phyloP scores from a whole-genome alignment of 2,888 invertebrate genomes.

The Pristionchus fissidentatus region DNA sequence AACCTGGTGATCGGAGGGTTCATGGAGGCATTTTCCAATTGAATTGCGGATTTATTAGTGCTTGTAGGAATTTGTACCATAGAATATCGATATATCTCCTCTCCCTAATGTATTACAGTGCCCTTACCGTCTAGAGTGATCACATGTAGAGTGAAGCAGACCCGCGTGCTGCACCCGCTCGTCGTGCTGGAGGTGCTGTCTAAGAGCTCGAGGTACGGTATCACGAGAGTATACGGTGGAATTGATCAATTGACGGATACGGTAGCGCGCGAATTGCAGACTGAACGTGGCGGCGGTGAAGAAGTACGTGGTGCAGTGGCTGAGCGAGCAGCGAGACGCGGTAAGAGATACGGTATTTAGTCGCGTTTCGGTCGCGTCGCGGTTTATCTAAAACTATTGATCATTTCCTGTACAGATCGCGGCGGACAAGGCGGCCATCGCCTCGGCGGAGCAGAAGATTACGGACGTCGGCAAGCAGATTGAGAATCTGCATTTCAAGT shows the following conservation, averaged over 20 bases:
- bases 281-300: conserved; percentile 65
- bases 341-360: conserved; percentile 53
- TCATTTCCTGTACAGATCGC: conserved; percentile 80
- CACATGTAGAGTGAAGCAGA: conserved; percentile 81
- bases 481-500: conserved; percentile 82
- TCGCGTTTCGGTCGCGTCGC: background rate
- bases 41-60: too few species aligned
- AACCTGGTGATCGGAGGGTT: too few species aligned
- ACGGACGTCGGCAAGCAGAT: conserved; percentile 80
- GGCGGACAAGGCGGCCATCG: conserved; percentile 84
- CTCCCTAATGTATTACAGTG: too few species aligned
- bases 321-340: conserved; percentile 61
- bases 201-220: conserved; percentile 82
- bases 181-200: conserved; percentile 91
- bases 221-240: conserved; percentile 81
- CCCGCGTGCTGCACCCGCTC: conserved; percentile 88
- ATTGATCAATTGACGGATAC: conserved; percentile 78
- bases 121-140: background rate
- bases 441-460: conserved; percentile 82
- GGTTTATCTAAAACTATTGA: conserved; percentile 73
- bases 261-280: background rate
- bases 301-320: conserved; percentile 69
- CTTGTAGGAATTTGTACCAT: too few species aligned
- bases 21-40: too few species aligned
- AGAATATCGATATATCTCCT: too few species aligned